phyloP scores from a whole-genome alignment of 2,797 vertebrate species.

The Chelonia mydas region DNA sequence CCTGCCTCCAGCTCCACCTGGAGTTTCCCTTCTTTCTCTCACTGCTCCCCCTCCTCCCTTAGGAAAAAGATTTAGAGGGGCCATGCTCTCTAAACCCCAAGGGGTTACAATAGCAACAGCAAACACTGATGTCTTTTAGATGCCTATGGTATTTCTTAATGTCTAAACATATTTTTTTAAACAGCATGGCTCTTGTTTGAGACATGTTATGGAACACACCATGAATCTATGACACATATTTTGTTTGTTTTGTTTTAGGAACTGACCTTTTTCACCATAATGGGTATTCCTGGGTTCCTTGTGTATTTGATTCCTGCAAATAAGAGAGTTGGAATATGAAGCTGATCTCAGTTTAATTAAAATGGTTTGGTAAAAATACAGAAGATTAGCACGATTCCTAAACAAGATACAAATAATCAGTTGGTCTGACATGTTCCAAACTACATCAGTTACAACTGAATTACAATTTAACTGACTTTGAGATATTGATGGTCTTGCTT shows the following conservation, averaged over 20 bases:
- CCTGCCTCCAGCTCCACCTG: no score
- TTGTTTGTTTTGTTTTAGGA: background rate
- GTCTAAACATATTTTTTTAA: background rate
- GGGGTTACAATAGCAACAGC: background rate
- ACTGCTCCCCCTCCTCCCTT: no score
- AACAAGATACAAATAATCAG: constrained; percentile 18
- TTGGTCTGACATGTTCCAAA: background rate
- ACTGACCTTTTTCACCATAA: background rate
- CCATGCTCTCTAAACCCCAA: no score
- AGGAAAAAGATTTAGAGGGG: no score
- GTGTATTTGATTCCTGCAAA: background rate
- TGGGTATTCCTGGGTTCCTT: background rate
- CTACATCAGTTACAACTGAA: background rate
- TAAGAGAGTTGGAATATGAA: background rate
- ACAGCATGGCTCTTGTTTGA: background rate
- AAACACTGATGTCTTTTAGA: background rate
- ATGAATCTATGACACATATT: background rate
- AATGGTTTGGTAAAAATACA: constrained; percentile 7
- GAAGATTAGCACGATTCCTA: background rate
- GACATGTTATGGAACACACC: background rate
- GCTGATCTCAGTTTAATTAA: constrained; percentile 16
- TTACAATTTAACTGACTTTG: background rate
- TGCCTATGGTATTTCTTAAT: background rate
- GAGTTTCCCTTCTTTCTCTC: no score
- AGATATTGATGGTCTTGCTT: background rate